A percentile compares a stretch with the other conserved stretches of the same genome.
Conservation (phyloP, 2,888 invertebrate genomes). For the Aspidiotus rigidus region DNA sequence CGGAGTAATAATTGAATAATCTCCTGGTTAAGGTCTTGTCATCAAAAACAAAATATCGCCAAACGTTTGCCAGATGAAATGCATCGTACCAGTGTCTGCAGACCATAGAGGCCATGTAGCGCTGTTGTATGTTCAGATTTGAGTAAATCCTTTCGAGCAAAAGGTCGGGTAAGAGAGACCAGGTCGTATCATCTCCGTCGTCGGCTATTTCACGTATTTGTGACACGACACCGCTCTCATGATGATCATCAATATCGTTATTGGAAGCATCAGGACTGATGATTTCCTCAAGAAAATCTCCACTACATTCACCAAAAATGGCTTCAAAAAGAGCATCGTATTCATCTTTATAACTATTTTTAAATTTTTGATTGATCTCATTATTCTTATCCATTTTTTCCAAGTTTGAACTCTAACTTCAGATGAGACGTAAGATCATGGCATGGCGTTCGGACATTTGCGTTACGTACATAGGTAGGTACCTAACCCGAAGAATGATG, state of each 20-base stretch:
- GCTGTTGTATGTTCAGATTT: constrained; percentile 56
- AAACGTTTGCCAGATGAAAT: constrained; percentile 64
- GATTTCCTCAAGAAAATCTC: neutral
- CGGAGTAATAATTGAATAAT: constrained; percentile 69
- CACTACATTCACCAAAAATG: constrained; percentile 5
- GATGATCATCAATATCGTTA: no score
- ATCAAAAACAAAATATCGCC: constrained; percentile 62
- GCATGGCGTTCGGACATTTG: no score
- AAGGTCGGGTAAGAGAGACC: constrained; percentile 56
- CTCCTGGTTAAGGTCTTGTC: constrained; percentile 64
- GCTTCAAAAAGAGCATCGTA: constrained; percentile 29
- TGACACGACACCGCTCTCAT: no score
- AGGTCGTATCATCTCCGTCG: neutral
- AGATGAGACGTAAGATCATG: no score
- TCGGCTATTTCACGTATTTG: neutral
- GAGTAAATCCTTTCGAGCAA: constrained; percentile 63
- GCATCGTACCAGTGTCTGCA: constrained; percentile 57
- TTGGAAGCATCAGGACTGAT: no score
- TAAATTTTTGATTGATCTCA: constrained; percentile 15
- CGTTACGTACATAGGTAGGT: no score
- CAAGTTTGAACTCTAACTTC: no score
- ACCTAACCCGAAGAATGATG: no score
- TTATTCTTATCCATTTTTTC: no score
- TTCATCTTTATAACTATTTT: constrained; percentile 31
- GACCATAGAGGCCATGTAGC: constrained; percentile 65